These are phyloP conservation scores for Julus scandinavius DNA, from an alignment of 2,888 invertebrate species.

Conservation along the genomic window DNA sequence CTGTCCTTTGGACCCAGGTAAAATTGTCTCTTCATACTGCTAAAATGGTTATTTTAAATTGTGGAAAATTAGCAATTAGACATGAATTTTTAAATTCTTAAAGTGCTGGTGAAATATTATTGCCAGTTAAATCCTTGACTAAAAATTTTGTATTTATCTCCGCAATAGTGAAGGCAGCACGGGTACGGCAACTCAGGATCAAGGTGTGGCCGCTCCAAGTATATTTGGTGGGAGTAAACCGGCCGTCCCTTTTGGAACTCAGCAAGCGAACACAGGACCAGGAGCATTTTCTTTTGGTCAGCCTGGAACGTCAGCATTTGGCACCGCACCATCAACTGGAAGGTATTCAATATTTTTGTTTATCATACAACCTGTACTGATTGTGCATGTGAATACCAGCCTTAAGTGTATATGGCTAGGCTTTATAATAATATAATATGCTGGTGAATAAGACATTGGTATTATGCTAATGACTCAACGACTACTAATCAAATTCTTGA, in stretches of 20 bases:
- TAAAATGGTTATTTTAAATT: background rate
- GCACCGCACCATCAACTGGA: background rate
- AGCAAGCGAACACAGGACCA: background rate
- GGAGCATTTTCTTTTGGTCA: slow-evolving; percentile 22
- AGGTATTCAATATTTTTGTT: background rate
- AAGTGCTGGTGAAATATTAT: too few species aligned
- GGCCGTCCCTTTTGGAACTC: slow-evolving; percentile 1
- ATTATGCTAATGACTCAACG: background rate
- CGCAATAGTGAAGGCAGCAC: background rate
- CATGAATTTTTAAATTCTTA: too few species aligned
- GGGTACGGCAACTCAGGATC: background rate
- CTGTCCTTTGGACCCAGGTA: slow-evolving; percentile 21
- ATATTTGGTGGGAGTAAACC: slow-evolving; percentile 41
- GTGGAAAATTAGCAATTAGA: background rate
- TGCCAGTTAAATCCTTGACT: too few species aligned
- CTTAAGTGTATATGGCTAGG: too few species aligned
- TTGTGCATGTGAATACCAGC: background rate
- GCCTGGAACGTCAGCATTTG: background rate
- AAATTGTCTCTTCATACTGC: background rate
- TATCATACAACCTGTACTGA: background rate
- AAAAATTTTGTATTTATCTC: background rate
- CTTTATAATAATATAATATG: too few species aligned
- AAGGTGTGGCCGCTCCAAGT: background rate
- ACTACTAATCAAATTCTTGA: too few species aligned
- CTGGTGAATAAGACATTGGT: background rate